Percentiles rank a stretch among this genome's conserved stretches.
Evolutionary conservation across 92 coral and sea anemone species (phyloP).

Genomic region (Umimayanthus kanabou): DNA sequence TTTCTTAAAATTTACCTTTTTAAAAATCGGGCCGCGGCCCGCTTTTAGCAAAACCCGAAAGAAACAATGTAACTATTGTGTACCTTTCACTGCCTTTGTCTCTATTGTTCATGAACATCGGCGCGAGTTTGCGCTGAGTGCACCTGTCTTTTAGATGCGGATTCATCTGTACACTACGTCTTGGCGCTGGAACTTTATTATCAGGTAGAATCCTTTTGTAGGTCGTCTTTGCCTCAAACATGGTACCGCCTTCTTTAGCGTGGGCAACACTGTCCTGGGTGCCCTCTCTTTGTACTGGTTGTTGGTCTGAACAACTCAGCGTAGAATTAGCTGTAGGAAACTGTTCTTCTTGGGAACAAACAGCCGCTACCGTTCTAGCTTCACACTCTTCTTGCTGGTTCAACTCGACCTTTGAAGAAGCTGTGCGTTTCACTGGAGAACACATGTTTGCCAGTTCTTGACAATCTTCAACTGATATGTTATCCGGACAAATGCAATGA

Average conservation of each 20-base stretch:
- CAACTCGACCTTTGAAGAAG: not conserved
- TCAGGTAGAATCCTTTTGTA: not conserved
- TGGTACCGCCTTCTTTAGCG: not conserved
- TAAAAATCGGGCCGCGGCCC: too few species aligned
- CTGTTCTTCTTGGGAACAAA: not conserved
- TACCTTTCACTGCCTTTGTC: not conserved
- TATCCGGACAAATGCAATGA: not conserved
- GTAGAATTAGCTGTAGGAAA: not conserved
- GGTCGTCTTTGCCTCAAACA: not conserved
- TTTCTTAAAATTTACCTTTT: too few species aligned
- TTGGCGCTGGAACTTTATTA: not conserved
- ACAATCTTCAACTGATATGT: not conserved
- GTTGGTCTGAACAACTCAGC: not conserved
- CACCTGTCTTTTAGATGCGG: not conserved
- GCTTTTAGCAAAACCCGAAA: too few species aligned
- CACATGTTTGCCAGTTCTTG: not conserved
- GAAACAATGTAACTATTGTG: not conserved
- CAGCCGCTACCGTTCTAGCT: not conserved
- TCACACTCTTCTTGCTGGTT: not conserved
- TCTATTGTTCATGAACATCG: not conserved
- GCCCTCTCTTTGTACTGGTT: not conserved
- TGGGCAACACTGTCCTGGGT: not conserved
- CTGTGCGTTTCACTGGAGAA: not conserved
- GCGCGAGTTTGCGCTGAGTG: constrained; percentile 2
- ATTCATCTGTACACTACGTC: not conserved